Evolutionary conservation across 2,113 vertebrate species (phyloP).

Genomic region (Centropus unirufus): DNA sequence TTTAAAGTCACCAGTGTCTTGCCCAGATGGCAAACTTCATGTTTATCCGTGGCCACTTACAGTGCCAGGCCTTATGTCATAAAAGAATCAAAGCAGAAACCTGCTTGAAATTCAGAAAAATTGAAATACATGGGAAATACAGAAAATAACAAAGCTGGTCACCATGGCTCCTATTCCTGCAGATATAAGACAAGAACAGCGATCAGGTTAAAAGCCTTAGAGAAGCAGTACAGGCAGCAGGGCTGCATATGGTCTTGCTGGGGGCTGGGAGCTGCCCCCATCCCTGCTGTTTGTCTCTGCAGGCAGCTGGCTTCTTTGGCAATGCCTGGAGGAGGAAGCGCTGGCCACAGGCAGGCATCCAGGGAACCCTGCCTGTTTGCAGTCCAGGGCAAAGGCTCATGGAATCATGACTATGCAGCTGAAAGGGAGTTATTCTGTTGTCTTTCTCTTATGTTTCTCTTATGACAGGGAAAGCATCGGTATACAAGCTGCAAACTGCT

Average conservation of each 20-base stretch:
- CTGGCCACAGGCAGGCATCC: not conserved
- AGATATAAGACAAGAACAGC: fast-evolving
- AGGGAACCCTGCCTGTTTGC: not conserved
- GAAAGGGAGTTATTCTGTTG: not conserved
- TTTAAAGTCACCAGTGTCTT: not conserved
- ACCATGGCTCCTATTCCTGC: not conserved
- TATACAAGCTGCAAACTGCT: not conserved
- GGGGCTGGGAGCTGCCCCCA: not conserved
- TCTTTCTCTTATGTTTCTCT: not conserved
- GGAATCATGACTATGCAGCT: not conserved
- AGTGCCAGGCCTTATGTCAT: not conserved
- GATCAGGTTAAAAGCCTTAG: not conserved
- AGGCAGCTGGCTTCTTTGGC: not conserved
- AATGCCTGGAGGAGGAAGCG: not conserved
- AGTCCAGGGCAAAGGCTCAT: not conserved
- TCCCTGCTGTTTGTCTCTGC: not conserved
- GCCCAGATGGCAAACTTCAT: not conserved
- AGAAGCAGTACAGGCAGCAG: not conserved
- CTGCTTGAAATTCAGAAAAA: not conserved
- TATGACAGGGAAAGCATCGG: not conserved
- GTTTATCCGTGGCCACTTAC: fast-evolving
- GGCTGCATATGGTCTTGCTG: not conserved
- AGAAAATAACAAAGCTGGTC: not conserved
- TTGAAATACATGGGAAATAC: fast-evolving
- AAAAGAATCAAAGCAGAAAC: not conserved